phyloP scores from a whole-genome alignment of 2,888 invertebrate genomes.

The Dorcus parallelipipedus region DNA sequence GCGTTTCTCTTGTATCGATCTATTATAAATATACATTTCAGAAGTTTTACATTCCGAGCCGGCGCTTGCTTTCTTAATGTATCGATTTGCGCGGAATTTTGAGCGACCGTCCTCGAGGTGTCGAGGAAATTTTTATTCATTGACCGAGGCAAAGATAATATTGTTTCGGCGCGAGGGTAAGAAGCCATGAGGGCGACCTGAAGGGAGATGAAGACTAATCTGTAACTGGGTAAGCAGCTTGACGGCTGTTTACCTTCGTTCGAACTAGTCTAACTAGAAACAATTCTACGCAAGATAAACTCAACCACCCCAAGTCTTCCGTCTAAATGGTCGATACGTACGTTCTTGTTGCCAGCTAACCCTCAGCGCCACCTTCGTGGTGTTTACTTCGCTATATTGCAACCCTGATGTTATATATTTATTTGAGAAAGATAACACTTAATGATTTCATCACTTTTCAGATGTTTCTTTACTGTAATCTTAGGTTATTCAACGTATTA shows the following conservation, averaged over 20 bases:
- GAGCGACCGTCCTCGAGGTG: background rate
- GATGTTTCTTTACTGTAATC: too few species aligned
- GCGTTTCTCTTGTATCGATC: background rate
- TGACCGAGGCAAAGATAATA: background rate
- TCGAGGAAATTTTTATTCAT: background rate
- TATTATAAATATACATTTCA: too few species aligned
- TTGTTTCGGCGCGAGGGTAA: slow-evolving; percentile 4
- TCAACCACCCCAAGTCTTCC: slow-evolving; percentile 3
- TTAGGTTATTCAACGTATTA: too few species aligned
- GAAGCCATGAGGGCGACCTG: slow-evolving; percentile 26
- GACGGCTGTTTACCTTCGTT: slow-evolving; percentile 34
- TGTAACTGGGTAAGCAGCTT: slow-evolving; percentile 36
- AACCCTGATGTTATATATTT: too few species aligned
- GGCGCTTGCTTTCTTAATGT: too few species aligned
- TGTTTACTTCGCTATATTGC: too few species aligned
- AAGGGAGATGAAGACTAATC: slow-evolving; percentile 30
- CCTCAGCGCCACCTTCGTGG: background rate
- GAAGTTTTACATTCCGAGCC: too few species aligned
- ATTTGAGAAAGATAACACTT: too few species aligned
- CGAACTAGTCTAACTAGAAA: slow-evolving; percentile 17
- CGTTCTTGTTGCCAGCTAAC: background rate
- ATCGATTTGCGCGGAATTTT: too few species aligned
- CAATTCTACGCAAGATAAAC: slow-evolving; percentile 13
- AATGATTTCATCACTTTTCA: too few species aligned
- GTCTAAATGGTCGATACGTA: slow-evolving; percentile 2